phyloP scores from a whole-genome alignment of 2,797 vertebrate species.

The Pelochelys cantorii region DNA sequence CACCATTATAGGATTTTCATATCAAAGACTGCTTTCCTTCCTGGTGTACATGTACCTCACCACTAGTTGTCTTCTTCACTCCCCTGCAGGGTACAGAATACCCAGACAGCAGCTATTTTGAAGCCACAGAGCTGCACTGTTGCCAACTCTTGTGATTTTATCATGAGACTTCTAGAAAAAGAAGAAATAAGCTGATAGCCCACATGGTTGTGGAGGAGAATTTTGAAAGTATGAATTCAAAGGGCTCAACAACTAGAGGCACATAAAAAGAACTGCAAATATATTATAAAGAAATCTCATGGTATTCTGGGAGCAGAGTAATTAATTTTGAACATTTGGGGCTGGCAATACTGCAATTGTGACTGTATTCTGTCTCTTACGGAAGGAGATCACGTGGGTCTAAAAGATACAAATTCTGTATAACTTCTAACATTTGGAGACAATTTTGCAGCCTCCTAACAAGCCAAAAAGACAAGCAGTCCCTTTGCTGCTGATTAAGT shows the following conservation, averaged over 20 bases:
- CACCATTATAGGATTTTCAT: neutral
- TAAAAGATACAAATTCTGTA: neutral
- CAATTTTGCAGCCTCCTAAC: neutral
- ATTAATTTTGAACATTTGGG: neutral
- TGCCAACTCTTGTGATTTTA: neutral
- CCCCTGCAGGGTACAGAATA: neutral
- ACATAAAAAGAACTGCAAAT: constrained; percentile 9
- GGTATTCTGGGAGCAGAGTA: neutral
- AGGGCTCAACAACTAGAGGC: neutral
- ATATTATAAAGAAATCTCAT: neutral
- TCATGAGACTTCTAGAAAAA: neutral
- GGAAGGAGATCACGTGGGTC: neutral
- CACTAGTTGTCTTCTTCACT: neutral
- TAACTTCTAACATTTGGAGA: neutral
- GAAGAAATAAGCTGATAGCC: neutral
- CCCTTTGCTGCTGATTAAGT: neutral
- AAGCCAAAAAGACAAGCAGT: neutral
- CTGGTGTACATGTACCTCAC: neutral
- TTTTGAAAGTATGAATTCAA: neutral
- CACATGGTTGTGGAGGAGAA: neutral
- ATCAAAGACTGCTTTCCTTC: neutral
- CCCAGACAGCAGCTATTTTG: neutral
- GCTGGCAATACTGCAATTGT: neutral
- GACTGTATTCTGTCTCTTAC: neutral
- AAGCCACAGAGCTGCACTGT: neutral